Percentiles rank a stretch among this genome's conserved stretches.
Conservation (phyloP, 2,888 invertebrate genomes). For the Clepsis dumicolana region DNA sequence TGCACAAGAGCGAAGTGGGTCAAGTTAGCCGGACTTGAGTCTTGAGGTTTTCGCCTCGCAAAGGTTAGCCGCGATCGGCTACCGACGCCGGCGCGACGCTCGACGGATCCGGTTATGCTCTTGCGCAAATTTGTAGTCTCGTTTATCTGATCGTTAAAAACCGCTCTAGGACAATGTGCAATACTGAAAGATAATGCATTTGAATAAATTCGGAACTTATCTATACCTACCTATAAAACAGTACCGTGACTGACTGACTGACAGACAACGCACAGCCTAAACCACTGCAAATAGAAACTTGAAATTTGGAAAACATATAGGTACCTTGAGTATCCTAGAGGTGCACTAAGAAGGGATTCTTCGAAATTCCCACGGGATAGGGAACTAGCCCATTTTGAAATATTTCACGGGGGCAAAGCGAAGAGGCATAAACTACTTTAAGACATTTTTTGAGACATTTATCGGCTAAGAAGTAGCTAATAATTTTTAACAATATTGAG, state of each 20-base stretch:
- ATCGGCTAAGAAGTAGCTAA: neutral
- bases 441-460: neutral
- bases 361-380: no score
- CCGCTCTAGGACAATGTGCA: slow-evolving; percentile 44
- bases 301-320: no score
- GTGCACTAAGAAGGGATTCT: no score
- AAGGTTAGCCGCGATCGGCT: slow-evolving; percentile 74
- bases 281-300: no score
- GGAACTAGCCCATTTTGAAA: no score
- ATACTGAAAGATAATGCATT: slow-evolving; percentile 22
- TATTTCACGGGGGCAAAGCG: no score
- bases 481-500: neutral
- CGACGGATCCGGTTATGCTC: slow-evolving; percentile 73
- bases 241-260: no score
- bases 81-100: slow-evolving; percentile 59
- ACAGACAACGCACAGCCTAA: no score
- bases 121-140: slow-evolving; percentile 79
- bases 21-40: slow-evolving; percentile 82
- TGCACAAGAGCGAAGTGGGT: slow-evolving; percentile 82
- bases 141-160: slow-evolving; percentile 76
- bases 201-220: slow-evolving; percentile 1
- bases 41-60: slow-evolving; percentile 76
- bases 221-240: no score
- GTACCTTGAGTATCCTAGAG: no score
- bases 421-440: no score